Conservation (phyloP, 2,888 invertebrate species). For the Phanerotoma sp. region DNA sequence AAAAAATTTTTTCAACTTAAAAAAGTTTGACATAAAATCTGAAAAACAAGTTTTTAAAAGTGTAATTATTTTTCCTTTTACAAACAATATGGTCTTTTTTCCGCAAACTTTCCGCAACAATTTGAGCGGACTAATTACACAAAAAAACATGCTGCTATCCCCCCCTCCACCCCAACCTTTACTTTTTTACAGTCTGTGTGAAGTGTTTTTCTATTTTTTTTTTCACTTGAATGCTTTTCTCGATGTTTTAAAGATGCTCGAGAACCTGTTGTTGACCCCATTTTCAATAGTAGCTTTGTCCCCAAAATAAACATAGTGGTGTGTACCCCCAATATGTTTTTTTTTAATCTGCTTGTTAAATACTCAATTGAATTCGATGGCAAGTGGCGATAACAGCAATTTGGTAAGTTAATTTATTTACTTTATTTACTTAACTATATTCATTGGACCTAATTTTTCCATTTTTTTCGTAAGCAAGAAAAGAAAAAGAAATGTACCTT, state of each 20-base stretch:
- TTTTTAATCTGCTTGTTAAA: slow-evolving; percentile 2
- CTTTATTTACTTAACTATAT: not conserved
- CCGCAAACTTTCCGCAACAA: not conserved
- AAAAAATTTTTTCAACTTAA: slow-evolving; percentile 27
- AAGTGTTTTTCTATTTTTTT: slow-evolving; percentile 4
- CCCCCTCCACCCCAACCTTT: too few relatives aligned
- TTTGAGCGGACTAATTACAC: slow-evolving; percentile 5
- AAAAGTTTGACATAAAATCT: slow-evolving; percentile 27
- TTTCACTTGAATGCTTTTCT: slow-evolving; percentile 12
- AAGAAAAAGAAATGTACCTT: not conserved
- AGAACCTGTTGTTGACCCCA: not conserved
- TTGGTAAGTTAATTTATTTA: not conserved
- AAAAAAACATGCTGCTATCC: slow-evolving; percentile 2
- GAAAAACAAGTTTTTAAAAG: too few relatives aligned
- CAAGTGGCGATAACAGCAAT: not conserved
- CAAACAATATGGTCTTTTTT: too few relatives aligned
- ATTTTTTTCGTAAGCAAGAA: too few relatives aligned
- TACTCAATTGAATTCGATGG: not conserved
- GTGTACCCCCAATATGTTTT: not conserved
- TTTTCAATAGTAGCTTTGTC: slow-evolving; percentile 6
- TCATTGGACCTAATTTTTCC: too few relatives aligned
- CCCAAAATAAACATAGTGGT: too few relatives aligned
- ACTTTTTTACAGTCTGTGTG: slow-evolving; percentile 8
- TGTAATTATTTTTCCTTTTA: too few relatives aligned
- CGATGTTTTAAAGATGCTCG: slow-evolving; percentile 4